Evolutionary conservation across 2,797 vertebrate genomes (phyloP).

Genomic region (Halcyon badia): DNA sequence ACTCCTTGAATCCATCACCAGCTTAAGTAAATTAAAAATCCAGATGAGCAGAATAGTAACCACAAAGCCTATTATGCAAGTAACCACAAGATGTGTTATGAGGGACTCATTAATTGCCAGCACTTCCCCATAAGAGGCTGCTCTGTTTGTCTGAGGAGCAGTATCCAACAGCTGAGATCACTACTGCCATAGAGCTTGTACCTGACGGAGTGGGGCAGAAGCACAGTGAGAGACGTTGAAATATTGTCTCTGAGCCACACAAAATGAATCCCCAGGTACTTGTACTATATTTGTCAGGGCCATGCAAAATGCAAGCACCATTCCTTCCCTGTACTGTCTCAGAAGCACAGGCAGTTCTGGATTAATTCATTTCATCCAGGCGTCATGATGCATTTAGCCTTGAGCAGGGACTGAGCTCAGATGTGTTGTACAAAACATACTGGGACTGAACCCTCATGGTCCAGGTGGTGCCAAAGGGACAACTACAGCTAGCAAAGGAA

Average conservation of each 20-base stretch:
- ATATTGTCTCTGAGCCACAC: neutral
- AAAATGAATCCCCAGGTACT: neutral
- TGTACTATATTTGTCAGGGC: neutral
- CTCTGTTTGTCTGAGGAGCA: conserved; percentile 34
- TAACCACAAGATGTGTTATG: neutral
- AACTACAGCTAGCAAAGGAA: neutral
- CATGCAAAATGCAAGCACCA: neutral
- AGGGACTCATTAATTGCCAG: neutral
- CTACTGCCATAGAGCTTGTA: neutral
- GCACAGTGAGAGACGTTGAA: neutral
- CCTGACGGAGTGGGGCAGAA: neutral
- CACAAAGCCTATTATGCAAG: neutral
- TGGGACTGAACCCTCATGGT: accelerated
- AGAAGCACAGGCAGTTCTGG: neutral
- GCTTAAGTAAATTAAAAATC: neutral
- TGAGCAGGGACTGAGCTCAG: neutral
- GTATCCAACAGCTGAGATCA: neutral
- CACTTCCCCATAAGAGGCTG: neutral
- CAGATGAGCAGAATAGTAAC: neutral
- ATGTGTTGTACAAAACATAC: neutral
- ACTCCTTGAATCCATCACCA: neutral
- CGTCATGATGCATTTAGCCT: neutral
- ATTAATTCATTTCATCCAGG: neutral
- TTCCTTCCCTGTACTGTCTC: neutral
- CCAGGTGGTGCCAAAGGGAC: neutral